A percentile compares a stretch with the other conserved stretches of the same genome.
phyloP scores from a whole-genome alignment of 2,888 invertebrate genomes.

The Leucophenga montana region DNA sequence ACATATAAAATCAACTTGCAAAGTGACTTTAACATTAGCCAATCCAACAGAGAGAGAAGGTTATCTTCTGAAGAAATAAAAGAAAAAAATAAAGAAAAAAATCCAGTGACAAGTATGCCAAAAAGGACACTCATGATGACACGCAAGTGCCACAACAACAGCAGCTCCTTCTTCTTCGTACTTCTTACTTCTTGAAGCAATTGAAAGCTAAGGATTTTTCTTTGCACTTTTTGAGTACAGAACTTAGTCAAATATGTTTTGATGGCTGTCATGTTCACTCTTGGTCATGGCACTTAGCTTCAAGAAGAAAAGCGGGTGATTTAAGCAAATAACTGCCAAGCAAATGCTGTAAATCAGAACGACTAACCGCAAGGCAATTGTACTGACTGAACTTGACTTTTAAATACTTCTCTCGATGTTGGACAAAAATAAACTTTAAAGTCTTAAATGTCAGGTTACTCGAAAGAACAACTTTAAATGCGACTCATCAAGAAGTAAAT shows the following conservation, averaged over 20 bases:
- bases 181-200: too few species aligned
- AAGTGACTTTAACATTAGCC: conserved; percentile 42
- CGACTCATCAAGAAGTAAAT: too few species aligned
- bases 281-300: background rate
- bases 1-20: conserved; percentile 1
- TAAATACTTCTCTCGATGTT: background rate
- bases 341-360: background rate
- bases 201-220: too few species aligned
- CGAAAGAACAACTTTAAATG: background rate
- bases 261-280: background rate
- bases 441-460: background rate
- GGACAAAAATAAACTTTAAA: conserved; percentile 11
- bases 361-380: too few species aligned
- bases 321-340: conserved; percentile 8
- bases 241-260: too few species aligned
- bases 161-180: background rate
- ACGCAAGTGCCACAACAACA: conserved; percentile 16
- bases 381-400: too few species aligned
- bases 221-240: too few species aligned
- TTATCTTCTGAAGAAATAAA: background rate
- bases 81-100: background rate
- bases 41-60: conserved; percentile 12
- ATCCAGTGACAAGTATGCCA: conserved; percentile 7
- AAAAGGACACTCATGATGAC: conserved; percentile 27
- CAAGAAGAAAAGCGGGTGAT: background rate